Evolutionary conservation across 2,888 invertebrate genomes (phyloP), one percentile per base, ranked within the genome.

Genomic region (Ligdia adustata): DNA sequence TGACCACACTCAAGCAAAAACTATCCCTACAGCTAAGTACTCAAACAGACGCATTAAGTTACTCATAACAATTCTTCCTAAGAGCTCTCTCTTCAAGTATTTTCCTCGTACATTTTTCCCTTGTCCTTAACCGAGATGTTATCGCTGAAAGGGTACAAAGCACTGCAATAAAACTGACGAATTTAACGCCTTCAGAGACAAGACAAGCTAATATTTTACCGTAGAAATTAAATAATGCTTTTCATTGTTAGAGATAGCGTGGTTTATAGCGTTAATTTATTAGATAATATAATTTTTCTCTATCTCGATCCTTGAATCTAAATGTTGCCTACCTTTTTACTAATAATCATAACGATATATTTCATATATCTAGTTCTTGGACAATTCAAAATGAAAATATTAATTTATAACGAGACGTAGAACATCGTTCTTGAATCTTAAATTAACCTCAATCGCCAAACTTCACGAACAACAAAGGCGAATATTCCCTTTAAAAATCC

Each of bases 131-230:
- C 29, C 43, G 13, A 40, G 48, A 53, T 55, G 46, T 45, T 52
- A 58, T 53, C 51, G 22, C 44, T 46, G 24, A 55, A 54, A 53
- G 55, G 57, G 55, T 52, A 46, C 37, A 42, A 42, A 48, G 37
- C 42, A 39, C 35, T 9, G 46, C 35, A 49, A 52, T 46, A 43
- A 49, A 43, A 26, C 44, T 52, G 55, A 55, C 40, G 43, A 48
- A 44, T 55, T 48, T 43, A 43, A 27, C 47, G 18, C 49, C 16
- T 15, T 22, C 27, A 39, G 4, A 26, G 18, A 29, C 20, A 20
- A 34, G 13, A 35, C 40, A 40, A 46, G n/a, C n/a, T n/a, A n/a
- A 4, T n/a, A 7, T 22, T 22, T 22, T 2, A 22, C n/a, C 2
- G 22, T 4, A 6, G 4, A 13, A 28, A 34, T 46, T 39, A 28